Conservation (phyloP, 2,113 vertebrate genomes). For the Morone chrysops region DNA sequence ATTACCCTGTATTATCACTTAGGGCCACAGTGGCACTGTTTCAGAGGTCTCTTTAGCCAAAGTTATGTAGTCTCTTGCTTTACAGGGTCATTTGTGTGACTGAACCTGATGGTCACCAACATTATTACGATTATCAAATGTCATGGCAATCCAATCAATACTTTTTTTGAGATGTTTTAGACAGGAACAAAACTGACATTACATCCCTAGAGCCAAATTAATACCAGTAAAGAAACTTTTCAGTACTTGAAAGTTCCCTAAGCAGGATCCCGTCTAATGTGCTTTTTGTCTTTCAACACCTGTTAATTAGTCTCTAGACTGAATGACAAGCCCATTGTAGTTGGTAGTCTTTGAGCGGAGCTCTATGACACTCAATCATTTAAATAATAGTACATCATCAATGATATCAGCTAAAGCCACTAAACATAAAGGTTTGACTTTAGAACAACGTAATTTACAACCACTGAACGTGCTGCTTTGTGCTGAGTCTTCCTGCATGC, state of each 20-base stretch:
- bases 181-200: too few relatives aligned
- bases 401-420: constrained; percentile 2
- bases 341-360: neutral
- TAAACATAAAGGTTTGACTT: neutral
- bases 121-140: too few relatives aligned
- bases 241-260: neutral
- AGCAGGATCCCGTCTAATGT: neutral
- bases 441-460: neutral
- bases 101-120: too few relatives aligned
- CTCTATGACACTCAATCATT: constrained; percentile 9
- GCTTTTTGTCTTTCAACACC: constrained; percentile 1
- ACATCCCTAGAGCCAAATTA: too few relatives aligned
- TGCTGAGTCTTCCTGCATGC: neutral
- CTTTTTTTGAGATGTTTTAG: too few relatives aligned
- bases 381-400: neutral
- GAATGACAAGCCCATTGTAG: neutral
- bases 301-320: constrained; percentile 4
- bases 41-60: too few relatives aligned
- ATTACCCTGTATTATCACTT: too few relatives aligned
- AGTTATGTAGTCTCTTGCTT: too few relatives aligned
- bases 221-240: neutral
- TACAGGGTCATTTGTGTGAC: too few relatives aligned
- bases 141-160: too few relatives aligned
- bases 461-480: neutral
- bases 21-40: too few relatives aligned